phyloP scores from a whole-genome alignment of 2,113 vertebrate species.

The Sialia sialis region DNA sequence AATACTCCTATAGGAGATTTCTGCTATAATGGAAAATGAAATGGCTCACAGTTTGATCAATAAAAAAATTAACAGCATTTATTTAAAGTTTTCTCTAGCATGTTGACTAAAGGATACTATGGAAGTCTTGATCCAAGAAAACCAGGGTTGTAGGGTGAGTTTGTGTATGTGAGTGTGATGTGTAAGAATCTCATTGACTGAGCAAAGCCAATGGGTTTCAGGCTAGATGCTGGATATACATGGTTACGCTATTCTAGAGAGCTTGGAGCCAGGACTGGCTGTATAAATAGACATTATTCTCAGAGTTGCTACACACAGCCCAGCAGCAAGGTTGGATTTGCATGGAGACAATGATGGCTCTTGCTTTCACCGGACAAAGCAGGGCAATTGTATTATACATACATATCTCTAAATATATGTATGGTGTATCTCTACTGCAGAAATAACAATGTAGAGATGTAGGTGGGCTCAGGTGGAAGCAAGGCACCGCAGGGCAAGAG shows the following conservation, averaged over 20 bases:
- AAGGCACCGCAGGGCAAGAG: not conserved
- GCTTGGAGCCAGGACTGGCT: not conserved
- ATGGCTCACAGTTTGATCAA: constrained; percentile 73
- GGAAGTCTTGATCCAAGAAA: constrained; percentile 33
- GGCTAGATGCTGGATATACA: not conserved
- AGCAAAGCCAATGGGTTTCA: not conserved
- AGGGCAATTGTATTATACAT: not conserved
- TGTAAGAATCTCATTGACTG: not conserved
- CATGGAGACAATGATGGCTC: not conserved
- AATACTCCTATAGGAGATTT: constrained; percentile 69
- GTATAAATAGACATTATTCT: fast-evolving
- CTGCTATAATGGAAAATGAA: constrained; percentile 73
- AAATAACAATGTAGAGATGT: not conserved
- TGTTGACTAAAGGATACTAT: constrained; percentile 28
- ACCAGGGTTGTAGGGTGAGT: not conserved
- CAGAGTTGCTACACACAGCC: not conserved
- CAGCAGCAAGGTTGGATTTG: not conserved
- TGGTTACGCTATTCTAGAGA: not conserved
- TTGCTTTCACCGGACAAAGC: not conserved
- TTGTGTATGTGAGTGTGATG: not conserved
- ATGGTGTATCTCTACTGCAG: not conserved
- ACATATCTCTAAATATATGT: no score
- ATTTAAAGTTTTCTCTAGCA: constrained; percentile 69
- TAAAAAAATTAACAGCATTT: constrained; percentile 77
- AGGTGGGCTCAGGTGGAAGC: not conserved